These are phyloP conservation scores for Coracopsis vasa DNA, from an alignment of 2,113 vertebrate species.

Conservation along the genomic window DNA sequence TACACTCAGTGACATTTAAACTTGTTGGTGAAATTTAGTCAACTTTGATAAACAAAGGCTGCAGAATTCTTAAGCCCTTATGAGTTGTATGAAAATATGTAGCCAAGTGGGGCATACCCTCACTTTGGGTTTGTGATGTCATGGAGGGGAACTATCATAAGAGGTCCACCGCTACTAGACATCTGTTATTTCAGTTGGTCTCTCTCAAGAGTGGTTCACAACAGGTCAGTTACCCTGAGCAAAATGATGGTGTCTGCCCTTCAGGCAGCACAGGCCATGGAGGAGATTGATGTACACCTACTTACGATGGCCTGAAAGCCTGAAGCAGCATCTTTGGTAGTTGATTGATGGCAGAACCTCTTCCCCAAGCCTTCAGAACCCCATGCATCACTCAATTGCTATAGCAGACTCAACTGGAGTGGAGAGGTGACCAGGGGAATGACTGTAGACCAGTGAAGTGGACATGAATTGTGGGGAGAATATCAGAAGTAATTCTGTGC, in stretches of 20 bases:
- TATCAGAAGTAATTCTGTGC: slow-evolving; percentile 8
- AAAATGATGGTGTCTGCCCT: not conserved
- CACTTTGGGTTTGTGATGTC: not conserved
- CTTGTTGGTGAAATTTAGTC: not conserved
- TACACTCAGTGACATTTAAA: not conserved
- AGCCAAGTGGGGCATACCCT: not conserved
- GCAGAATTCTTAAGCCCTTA: not conserved
- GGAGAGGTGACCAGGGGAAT: not conserved
- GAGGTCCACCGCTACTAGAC: not conserved
- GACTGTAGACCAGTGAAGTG: not conserved
- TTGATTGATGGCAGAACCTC: not conserved
- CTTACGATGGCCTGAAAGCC: not conserved
- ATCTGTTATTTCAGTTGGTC: not conserved
- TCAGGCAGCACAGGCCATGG: not conserved
- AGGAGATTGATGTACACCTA: not conserved
- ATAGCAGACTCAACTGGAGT: not conserved
- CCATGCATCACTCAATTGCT: not conserved
- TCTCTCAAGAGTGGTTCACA: not conserved
- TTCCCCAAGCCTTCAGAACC: not conserved
- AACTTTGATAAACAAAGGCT: not conserved
- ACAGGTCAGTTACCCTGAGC: not conserved
- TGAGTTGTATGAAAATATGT: not conserved
- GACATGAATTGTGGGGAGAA: not conserved
- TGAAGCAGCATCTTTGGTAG: not conserved
- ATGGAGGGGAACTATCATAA: not conserved